Conservation (phyloP, 2,113 vertebrate species). For the Pseudopodoces humilis region DNA sequence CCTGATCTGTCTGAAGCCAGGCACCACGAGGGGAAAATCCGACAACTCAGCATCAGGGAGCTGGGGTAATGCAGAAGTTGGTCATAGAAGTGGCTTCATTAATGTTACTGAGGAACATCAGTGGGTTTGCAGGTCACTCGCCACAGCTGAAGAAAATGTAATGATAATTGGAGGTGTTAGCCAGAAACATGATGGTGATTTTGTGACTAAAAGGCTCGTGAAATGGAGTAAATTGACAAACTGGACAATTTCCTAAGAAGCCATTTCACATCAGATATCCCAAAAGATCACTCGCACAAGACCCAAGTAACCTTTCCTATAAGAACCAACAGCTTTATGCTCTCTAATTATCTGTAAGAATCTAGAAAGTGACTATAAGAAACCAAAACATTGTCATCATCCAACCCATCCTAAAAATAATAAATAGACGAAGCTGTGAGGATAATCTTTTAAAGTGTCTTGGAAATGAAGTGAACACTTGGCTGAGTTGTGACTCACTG, state of each 20-base stretch:
- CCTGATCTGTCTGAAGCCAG: neutral
- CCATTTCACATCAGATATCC: neutral
- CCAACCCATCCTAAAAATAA: neutral
- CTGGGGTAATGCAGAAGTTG: neutral
- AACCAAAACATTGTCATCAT: neutral
- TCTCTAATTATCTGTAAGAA: neutral
- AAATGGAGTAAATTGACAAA: neutral
- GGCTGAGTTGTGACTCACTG: neutral
- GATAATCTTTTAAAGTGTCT: neutral
- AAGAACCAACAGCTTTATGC: neutral
- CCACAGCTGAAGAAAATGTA: neutral
- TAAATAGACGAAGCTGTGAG: neutral
- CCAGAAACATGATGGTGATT: neutral
- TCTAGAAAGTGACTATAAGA: neutral
- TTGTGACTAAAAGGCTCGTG: neutral
- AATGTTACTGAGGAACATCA: neutral
- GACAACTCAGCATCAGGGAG: neutral
- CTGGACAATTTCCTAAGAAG: neutral
- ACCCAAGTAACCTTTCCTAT: neutral
- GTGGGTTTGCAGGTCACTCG: neutral
- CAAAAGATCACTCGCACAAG: neutral
- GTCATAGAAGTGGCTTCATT: neutral
- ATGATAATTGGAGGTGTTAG: neutral
- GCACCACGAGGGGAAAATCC: neutral
- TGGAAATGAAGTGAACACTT: neutral